These are phyloP conservation scores for Trileptium ribeirensis DNA, from an alignment of 2,888 invertebrate species.

Conservation along the genomic window DNA sequence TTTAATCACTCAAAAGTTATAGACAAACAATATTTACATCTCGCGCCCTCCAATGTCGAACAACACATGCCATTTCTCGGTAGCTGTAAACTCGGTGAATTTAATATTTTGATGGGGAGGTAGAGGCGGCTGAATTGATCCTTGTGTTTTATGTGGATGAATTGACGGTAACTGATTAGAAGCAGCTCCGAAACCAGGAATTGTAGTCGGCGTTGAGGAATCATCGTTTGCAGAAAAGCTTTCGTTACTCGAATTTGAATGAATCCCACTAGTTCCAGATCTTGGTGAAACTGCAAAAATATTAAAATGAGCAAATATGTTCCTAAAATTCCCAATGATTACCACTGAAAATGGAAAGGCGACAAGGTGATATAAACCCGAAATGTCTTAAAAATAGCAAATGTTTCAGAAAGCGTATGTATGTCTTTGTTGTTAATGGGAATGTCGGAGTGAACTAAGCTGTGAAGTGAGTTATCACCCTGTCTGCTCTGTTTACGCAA, in stretches of 20 bases:
- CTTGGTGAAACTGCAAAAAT: neutral
- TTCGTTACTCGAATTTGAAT: neutral
- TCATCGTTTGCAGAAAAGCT: neutral
- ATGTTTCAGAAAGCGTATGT: no score
- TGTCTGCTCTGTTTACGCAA: no score
- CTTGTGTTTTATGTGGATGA: no score
- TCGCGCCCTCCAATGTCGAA: conserved; percentile 39
- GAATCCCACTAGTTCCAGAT: neutral
- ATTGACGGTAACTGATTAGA: no score
- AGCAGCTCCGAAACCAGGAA: neutral
- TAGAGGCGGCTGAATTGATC: neutral
- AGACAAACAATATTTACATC: conserved; percentile 18
- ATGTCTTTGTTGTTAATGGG: no score
- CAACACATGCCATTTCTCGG: conserved; percentile 43
- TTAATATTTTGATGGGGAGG: conserved; percentile 35
- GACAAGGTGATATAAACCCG: no score
- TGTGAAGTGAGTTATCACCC: no score
- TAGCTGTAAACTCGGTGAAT: conserved; percentile 43
- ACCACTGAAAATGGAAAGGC: no score
- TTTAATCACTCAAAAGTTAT: neutral
- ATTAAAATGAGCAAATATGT: no score
- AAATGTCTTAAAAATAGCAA: no score
- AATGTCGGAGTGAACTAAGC: no score
- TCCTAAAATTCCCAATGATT: no score
- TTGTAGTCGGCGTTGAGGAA: neutral